A percentile compares a stretch with the other conserved stretches of the same genome.
These are phyloP conservation scores for Brachynemurus nebulosus DNA, from an alignment of 2,888 invertebrate genomes.

Conservation along the genomic window DNA sequence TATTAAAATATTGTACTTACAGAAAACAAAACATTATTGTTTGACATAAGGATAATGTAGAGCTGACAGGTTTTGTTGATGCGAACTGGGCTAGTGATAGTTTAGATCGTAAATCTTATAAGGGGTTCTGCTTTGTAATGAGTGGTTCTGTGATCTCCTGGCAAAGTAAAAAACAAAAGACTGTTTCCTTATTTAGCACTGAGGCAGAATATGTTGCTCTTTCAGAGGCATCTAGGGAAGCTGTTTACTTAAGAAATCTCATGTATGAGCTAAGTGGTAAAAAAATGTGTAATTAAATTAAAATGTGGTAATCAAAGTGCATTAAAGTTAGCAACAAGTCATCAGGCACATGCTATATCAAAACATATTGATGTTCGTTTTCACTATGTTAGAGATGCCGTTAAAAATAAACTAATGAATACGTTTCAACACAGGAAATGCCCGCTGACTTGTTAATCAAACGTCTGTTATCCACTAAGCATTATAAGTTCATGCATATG, in stretches of 20 bases:
- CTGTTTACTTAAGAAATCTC: not conserved
- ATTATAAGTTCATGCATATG: not conserved
- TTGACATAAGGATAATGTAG: not conserved
- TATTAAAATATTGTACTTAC: not conserved
- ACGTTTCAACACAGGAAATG: not conserved
- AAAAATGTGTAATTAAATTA: too few relatives aligned
- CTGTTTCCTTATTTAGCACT: not conserved
- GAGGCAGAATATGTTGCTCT: constrained; percentile 7
- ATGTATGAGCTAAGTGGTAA: too few relatives aligned
- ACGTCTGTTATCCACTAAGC: not conserved
- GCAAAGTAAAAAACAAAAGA: constrained; percentile 2
- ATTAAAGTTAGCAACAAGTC: too few relatives aligned
- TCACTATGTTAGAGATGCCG: constrained; percentile 1
- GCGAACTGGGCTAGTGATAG: too few relatives aligned
- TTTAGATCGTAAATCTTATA: too few relatives aligned
- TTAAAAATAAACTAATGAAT: not conserved
- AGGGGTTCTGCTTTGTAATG: constrained; percentile 7
- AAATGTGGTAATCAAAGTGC: too few relatives aligned
- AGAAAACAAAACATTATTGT: not conserved
- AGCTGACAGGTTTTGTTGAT: too few relatives aligned
- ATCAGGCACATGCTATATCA: too few relatives aligned
- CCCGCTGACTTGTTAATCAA: constrained; percentile 2
- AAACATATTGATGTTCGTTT: constrained; percentile 1
- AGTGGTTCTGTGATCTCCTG: constrained; percentile 7
- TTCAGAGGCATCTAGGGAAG: constrained; percentile 4